Conservation (phyloP, 2,797 vertebrate genomes). For the Cryptoblepharus egeriae region DNA sequence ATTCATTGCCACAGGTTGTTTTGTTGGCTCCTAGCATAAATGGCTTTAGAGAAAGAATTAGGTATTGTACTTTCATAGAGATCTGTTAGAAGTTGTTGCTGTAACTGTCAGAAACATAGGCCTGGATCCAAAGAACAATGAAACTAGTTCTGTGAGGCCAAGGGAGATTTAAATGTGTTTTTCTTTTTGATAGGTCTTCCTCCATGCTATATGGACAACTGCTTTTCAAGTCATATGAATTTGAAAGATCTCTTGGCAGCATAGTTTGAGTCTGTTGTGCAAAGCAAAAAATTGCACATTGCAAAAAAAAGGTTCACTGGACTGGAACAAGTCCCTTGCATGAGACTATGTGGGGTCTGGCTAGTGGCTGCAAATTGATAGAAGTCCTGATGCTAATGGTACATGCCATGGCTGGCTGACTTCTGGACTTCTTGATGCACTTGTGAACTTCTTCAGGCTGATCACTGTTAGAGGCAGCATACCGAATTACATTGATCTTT, state of each 20-base stretch:
- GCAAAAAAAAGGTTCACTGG: too few relatives aligned
- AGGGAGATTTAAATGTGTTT: too few relatives aligned
- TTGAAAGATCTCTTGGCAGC: not conserved
- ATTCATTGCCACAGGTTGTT: not conserved
- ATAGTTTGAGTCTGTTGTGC: not conserved
- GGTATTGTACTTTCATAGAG: not conserved
- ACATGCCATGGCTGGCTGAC: not conserved
- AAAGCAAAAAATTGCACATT: not conserved
- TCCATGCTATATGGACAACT: too few relatives aligned
- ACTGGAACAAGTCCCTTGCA: not conserved
- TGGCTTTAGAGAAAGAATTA: not conserved
- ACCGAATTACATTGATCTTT: not conserved
- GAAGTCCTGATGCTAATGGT: not conserved
- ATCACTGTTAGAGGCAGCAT: not conserved
- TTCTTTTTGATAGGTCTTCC: not conserved
- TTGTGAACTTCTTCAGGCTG: not conserved
- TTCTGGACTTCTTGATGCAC: not conserved
- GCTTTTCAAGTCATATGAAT: not conserved
- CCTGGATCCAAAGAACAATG: not conserved
- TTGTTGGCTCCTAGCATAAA: not conserved
- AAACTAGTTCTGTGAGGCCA: not conserved
- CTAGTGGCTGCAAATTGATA: not conserved
- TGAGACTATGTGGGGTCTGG: not conserved
- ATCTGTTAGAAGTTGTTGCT: not conserved
- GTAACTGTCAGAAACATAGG: not conserved